phyloP scores from a whole-genome alignment of 2,797 vertebrate species.

The Antennarius maculatus region DNA sequence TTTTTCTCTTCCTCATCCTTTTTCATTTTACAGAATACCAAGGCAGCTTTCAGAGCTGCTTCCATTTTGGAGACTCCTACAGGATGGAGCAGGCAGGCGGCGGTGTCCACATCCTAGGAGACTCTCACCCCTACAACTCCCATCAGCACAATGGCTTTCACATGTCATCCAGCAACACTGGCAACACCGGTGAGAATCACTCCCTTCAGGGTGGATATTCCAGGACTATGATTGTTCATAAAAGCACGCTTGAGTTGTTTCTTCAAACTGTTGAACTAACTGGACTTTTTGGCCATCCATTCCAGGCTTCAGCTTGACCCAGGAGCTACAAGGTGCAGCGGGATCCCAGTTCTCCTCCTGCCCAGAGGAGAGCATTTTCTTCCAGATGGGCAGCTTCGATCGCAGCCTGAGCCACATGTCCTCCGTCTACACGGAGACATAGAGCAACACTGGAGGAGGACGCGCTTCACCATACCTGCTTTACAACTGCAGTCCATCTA shows the following conservation, averaged over 20 bases:
- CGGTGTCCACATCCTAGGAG: constrained; percentile 81
- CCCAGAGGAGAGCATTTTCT: constrained; percentile 91
- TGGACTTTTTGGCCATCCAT: constrained; percentile 9
- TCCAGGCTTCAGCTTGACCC: constrained; percentile 88
- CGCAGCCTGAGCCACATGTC: constrained; percentile 94
- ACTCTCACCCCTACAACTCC: constrained; percentile 86
- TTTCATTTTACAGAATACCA: constrained; percentile 88
- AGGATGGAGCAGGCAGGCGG: constrained; percentile 87
- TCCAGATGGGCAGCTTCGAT: constrained; percentile 92
- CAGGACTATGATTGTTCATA: not conserved
- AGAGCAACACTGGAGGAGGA: constrained; percentile 60
- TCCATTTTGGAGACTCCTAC: constrained; percentile 94
- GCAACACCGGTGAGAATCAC: constrained; percentile 83
- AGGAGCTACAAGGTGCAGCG: constrained; percentile 83
- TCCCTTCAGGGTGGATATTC: not conserved
- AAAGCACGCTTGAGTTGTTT: not conserved
- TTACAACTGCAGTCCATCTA: constrained; percentile 6
- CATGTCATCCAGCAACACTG: constrained; percentile 82
- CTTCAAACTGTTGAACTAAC: constrained; percentile 3
- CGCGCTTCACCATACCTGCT: constrained; percentile 29
- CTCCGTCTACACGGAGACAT: constrained; percentile 95
- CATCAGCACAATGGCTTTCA: constrained; percentile 91
- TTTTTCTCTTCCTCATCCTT: constrained; percentile 32
- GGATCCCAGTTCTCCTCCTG: constrained; percentile 85
- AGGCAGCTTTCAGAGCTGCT: constrained; percentile 95